Percentiles rank a stretch among this genome's conserved stretches.
These are phyloP conservation scores for Melinaea marsaeus DNA, from an alignment of 2,888 invertebrate species.

Conservation along the genomic window DNA sequence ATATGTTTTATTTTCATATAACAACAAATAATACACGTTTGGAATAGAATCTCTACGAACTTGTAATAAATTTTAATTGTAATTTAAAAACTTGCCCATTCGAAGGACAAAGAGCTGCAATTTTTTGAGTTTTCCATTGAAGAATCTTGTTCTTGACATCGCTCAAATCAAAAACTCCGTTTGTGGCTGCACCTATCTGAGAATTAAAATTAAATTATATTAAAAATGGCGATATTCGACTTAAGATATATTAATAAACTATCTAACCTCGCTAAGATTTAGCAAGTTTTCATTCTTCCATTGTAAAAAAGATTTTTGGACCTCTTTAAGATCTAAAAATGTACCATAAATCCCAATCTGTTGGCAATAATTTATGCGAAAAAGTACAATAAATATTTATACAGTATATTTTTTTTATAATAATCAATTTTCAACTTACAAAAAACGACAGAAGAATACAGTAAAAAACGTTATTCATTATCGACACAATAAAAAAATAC, in stretches of 20 bases:
- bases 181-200: constrained; percentile 59
- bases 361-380: constrained; percentile 32
- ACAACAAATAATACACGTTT: no score
- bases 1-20: no score
- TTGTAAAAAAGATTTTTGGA: constrained; percentile 62
- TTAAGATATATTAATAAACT: constrained; percentile 20
- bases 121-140: constrained; percentile 71
- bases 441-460: constrained; percentile 48
- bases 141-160: constrained; percentile 71
- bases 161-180: constrained; percentile 66
- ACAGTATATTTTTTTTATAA: neutral
- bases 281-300: constrained; percentile 63
- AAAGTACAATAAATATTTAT: constrained; percentile 23
- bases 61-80: neutral
- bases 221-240: neutral
- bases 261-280: constrained; percentile 67
- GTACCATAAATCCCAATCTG: constrained; percentile 62
- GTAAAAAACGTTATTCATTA: constrained; percentile 47
- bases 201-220: constrained; percentile 21
- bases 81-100: constrained; percentile 52
- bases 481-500: constrained; percentile 9
- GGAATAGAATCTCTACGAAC: no score
- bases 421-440: constrained; percentile 40
- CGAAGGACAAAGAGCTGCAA: constrained; percentile 63
- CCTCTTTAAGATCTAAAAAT: constrained; percentile 60